Percentiles rank a stretch among this genome's conserved stretches.
These are phyloP conservation scores for Drosophila fuyamai DNA, from an alignment of 1,140 invertebrate genomes.

Conservation along the genomic window DNA sequence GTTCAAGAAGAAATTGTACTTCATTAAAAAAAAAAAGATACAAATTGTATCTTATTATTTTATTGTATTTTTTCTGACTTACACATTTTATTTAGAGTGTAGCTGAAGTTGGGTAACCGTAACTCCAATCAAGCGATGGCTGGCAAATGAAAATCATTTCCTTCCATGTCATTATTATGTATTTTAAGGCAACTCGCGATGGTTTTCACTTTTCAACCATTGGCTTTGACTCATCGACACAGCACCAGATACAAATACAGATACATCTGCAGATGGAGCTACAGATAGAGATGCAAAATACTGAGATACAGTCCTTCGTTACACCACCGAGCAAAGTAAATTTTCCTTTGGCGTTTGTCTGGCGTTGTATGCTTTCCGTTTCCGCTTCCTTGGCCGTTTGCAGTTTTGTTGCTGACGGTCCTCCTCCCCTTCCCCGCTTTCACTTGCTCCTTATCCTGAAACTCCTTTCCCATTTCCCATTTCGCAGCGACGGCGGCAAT, in stretches of 20 bases:
- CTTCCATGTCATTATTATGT: constrained; percentile 83
- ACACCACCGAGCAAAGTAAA: constrained; percentile 42
- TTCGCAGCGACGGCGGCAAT: constrained; percentile 49
- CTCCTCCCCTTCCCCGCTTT: constrained; percentile 7
- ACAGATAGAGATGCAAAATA: constrained; percentile 25
- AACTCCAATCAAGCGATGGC: constrained; percentile 64
- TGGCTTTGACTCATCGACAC: constrained; percentile 62
- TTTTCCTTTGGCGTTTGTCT: constrained; percentile 71
- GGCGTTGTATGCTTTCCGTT: constrained; percentile 80
- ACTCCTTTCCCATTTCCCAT: constrained; percentile 36
- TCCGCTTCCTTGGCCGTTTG: constrained; percentile 80
- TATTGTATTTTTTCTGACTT: too few relatives aligned
- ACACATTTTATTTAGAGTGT: constrained; percentile 3
- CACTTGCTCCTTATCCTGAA: constrained; percentile 4
- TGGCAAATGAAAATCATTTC: constrained; percentile 83
- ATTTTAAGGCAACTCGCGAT: constrained; percentile 61
- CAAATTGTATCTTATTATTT: too few relatives aligned
- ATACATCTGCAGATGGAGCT: constrained; percentile 12
- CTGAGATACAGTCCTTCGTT: constrained; percentile 30
- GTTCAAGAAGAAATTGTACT: too few relatives aligned
- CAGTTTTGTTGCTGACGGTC: constrained; percentile 64
- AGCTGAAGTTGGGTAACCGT: constrained; percentile 37
- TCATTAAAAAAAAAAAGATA: too few relatives aligned
- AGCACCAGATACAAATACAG: constrained; percentile 18
- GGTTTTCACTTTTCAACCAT: constrained; percentile 71